These are phyloP conservation scores for Pteruthius melanotis DNA, from an alignment of 2,113 vertebrate genomes.

Conservation along the genomic window DNA sequence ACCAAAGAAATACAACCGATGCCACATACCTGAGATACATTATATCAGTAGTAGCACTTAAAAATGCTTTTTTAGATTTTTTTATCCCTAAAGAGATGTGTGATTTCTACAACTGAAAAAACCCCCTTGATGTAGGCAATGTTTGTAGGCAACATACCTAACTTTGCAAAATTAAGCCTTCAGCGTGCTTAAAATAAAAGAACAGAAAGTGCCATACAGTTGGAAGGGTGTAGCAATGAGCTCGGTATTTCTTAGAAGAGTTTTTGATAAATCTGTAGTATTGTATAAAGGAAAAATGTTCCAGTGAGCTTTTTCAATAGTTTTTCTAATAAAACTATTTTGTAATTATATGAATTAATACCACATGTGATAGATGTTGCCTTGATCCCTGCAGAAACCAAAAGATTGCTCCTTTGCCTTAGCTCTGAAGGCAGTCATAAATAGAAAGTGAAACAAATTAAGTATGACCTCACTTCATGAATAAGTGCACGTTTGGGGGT, in stretches of 20 bases:
- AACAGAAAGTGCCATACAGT: neutral
- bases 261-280: neutral
- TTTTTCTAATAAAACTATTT: neutral
- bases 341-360: neutral
- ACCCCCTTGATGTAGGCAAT: neutral
- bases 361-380: neutral
- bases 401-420: neutral
- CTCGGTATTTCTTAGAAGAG: neutral
- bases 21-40: constrained; percentile 42
- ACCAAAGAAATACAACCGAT: neutral
- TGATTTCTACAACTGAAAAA: neutral
- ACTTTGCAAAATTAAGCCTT: neutral
- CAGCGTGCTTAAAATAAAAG: neutral
- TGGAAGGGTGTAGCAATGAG: neutral
- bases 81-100: neutral
- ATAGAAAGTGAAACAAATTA: neutral
- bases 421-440: neutral
- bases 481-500: neutral
- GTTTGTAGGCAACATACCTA: neutral
- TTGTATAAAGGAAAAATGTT: neutral
- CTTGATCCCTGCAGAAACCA: constrained; percentile 5
- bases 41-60: constrained; percentile 20
- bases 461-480: neutral
- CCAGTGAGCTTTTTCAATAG: neutral
- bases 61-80: neutral